These are phyloP conservation scores for Macrostomum lignano DNA, from an alignment of 1,140 invertebrate genomes.

Conservation along the genomic window DNA sequence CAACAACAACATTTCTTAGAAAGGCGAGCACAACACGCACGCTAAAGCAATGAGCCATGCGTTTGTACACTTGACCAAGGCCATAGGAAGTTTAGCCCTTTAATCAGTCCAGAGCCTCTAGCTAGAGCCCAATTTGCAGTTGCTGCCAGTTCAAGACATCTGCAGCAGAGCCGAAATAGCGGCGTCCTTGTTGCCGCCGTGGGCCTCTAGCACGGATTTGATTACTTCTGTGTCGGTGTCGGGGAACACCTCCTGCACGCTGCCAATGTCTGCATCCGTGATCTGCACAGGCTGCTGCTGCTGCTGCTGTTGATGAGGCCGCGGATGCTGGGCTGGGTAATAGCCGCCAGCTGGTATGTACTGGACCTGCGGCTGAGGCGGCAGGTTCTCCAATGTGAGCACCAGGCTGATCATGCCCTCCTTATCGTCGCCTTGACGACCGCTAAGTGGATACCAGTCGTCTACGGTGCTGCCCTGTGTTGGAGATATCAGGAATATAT, in stretches of 20 bases:
- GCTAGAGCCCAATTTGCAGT: too few relatives aligned
- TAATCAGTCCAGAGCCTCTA: too few relatives aligned
- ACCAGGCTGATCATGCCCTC: conserved; percentile 47
- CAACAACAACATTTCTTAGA: too few relatives aligned
- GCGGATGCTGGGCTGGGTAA: conserved; percentile 8
- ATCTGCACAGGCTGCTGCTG: conserved; percentile 11
- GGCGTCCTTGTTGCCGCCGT: conserved; percentile 56
- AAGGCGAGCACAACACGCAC: too few relatives aligned
- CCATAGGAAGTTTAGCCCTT: too few relatives aligned
- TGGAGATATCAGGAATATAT: too few relatives aligned
- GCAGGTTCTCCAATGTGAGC: conserved; percentile 20
- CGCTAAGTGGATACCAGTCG: conserved; percentile 65
- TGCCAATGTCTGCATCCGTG: conserved; percentile 44
- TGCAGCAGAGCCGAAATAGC: conserved; percentile 65
- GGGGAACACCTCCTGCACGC: conserved; percentile 80
- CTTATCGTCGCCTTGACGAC: conserved; percentile 63
- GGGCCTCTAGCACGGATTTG: conserved; percentile 57
- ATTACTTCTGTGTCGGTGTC: conserved; percentile 67
- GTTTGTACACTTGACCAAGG: too few relatives aligned
- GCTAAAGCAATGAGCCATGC: too few relatives aligned
- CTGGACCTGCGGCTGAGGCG: background rate
- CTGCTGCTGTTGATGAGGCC: conserved; percentile 6
- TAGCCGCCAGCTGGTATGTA: background rate
- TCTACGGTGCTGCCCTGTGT: conserved; percentile 63
- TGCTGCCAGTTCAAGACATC: too few relatives aligned